Evolutionary conservation across 1,140 invertebrate genomes (phyloP), one percentile per base, ranked within the genome.

Genomic region (Branchinecta lynchi): DNA sequence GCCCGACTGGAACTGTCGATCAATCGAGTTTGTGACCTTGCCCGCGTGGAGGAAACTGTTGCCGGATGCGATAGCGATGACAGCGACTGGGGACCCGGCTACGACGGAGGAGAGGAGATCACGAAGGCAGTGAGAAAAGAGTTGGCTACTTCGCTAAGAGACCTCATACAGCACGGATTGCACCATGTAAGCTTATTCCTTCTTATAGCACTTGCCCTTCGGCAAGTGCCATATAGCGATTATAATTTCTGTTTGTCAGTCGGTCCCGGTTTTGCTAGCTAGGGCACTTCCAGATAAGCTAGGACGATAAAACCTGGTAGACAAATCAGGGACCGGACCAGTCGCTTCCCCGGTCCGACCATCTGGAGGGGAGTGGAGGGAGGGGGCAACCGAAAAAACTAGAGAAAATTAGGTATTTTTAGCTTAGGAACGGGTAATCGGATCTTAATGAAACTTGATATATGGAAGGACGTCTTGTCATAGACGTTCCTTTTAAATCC

Each of bases 161-260:
- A 96, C 78, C 81, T 99, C 7, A 85, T 99, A 60, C 89, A 98
- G 77, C 96, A 99, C 81, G 96, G 96, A 8, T 80, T 96, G 3
- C 85, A 87, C 76, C 79, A 82, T 70, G 81, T 84, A 76, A 77
- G 76, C 70, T 68, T 66, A 6, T 12, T 9, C n/a, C n/a, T n/a
- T n/a, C n/a, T n/a, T n/a, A n/a, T n/a, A n/a, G n/a, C n/a, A n/a
- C n/a, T n/a, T n/a, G n/a, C n/a, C n/a, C n/a, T n/a, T n/a, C n/a
- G n/a, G n/a, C n/a, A n/a, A n/a, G n/a, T n/a, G n/a, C n/a, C n/a
- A n/a, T n/a, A n/a, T n/a, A n/a, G n/a, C n/a, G n/a, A n/a, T n/a
- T n/a, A n/a, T n/a, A n/a, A n/a, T n/a, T n/a, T n/a, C n/a, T n/a
- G n/a, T n/a, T n/a, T n/a, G n/a, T n/a, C n/a, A n/a, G n/a, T n/a